A percentile compares a stretch with the other conserved stretches of the same genome.
These are phyloP conservation scores for Julus scandinavius DNA, from an alignment of 2,888 invertebrate genomes.

Conservation along the genomic window DNA sequence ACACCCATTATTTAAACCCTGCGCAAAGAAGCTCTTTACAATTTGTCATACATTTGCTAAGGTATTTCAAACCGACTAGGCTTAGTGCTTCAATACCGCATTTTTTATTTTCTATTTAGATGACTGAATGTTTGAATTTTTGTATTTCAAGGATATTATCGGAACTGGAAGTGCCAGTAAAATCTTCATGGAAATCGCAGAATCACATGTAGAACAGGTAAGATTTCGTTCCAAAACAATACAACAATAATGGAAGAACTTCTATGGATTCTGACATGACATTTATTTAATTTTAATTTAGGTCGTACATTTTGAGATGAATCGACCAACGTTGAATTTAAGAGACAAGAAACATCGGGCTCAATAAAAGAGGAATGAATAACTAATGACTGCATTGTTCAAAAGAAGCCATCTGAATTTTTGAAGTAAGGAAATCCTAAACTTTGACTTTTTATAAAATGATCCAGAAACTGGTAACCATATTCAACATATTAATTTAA, in stretches of 20 bases:
- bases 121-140: background rate
- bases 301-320: constrained; percentile 51
- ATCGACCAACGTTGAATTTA: background rate
- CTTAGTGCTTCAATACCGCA: background rate
- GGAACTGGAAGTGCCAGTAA: constrained; percentile 52
- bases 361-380: background rate
- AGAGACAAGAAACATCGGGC: background rate
- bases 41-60: constrained; percentile 59
- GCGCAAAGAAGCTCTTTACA: constrained; percentile 58
- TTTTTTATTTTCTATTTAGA: background rate
- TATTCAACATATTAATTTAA: too few relatives aligned
- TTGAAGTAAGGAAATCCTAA: too few relatives aligned
- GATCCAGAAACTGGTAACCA: too few relatives aligned
- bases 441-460: background rate
- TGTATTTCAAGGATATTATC: constrained; percentile 50
- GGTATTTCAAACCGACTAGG: background rate
- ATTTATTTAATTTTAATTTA: constrained; percentile 33
- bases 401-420: background rate
- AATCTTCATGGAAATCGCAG: constrained; percentile 51
- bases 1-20: constrained; percentile 57
- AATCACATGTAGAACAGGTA: constrained; percentile 54
- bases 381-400: background rate
- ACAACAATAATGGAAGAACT: background rate
- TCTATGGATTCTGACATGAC: background rate
- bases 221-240: background rate